phyloP scores from a whole-genome alignment of 2,888 invertebrate genomes.

The Polydrusus cervinus region DNA sequence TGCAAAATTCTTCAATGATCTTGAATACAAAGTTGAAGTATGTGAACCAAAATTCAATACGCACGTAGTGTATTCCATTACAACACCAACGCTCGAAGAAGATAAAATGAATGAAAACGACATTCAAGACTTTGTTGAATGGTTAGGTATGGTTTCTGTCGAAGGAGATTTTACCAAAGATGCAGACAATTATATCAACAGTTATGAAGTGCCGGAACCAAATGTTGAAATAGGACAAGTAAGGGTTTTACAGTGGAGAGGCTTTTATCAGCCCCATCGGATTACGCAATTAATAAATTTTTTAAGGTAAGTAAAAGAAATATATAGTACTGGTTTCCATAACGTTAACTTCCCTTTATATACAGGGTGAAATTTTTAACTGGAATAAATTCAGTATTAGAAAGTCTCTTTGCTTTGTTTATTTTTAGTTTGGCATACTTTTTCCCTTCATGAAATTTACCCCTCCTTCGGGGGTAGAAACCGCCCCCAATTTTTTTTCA shows the following conservation, averaged over 20 bases:
- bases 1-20: conserved; percentile 74
- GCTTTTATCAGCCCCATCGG: conserved; percentile 71
- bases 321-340: conserved; percentile 1
- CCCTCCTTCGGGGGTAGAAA: too few species aligned
- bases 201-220: conserved; percentile 69
- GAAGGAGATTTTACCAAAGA: conserved; percentile 68
- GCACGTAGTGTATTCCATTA: conserved; percentile 67
- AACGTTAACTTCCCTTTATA: too few species aligned
- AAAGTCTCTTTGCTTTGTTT: too few species aligned
- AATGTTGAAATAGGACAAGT: conserved; percentile 66
- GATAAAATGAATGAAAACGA: conserved; percentile 59
- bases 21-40: conserved; percentile 70
- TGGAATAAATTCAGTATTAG: too few species aligned
- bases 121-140: conserved; percentile 72
- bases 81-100: conserved; percentile 67
- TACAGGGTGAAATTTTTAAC: too few species aligned
- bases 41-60: conserved; percentile 69
- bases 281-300: conserved; percentile 64
- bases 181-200: conserved; percentile 64
- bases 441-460: too few species aligned
- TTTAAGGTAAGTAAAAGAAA: conserved; percentile 28
- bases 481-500: too few species aligned
- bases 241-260: conserved; percentile 71
- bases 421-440: too few species aligned
- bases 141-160: conserved; percentile 74